These are phyloP conservation scores for Chelonus insularis DNA, from an alignment of 1,140 invertebrate species.

Conservation along the genomic window DNA sequence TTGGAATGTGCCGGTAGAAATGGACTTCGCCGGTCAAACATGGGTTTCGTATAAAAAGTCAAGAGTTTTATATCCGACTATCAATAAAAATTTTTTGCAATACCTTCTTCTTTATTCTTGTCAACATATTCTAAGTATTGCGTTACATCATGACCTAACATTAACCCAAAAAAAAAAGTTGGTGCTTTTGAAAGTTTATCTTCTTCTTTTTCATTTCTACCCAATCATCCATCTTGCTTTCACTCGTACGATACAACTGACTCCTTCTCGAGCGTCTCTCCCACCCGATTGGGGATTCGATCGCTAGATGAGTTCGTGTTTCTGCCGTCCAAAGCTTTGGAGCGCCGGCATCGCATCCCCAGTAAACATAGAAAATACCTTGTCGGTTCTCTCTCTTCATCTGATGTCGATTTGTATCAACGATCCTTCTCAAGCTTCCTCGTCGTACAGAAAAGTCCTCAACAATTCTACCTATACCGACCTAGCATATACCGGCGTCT, in stretches of 20 bases:
- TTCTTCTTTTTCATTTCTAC: no score
- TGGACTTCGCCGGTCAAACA: not conserved
- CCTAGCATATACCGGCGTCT: not conserved
- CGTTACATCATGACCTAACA: no score
- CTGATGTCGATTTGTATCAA: not conserved
- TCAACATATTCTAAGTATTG: no score
- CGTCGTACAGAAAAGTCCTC: not conserved
- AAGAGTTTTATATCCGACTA: no score
- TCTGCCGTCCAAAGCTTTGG: slow-evolving; percentile 16
- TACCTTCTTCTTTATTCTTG: no score
- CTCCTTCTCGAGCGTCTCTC: not conserved
- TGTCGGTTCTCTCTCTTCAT: slow-evolving; percentile 4
- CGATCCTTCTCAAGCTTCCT: not conserved
- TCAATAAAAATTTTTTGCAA: no score
- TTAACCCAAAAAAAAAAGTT: no score
- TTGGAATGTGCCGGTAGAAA: not conserved
- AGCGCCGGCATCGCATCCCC: slow-evolving; percentile 28
- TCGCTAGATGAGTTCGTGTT: slow-evolving; percentile 23
- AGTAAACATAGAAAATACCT: slow-evolving; percentile 24
- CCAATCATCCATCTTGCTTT: no score
- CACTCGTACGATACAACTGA: not conserved
- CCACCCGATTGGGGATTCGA: slow-evolving; percentile 30
- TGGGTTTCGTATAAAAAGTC: no score
- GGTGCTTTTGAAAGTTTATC: no score
- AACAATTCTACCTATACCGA: not conserved